Percentiles rank a stretch among this genome's conserved stretches.
Conservation (phyloP, 2,888 invertebrate species). For the Lysandra bellargus region DNA sequence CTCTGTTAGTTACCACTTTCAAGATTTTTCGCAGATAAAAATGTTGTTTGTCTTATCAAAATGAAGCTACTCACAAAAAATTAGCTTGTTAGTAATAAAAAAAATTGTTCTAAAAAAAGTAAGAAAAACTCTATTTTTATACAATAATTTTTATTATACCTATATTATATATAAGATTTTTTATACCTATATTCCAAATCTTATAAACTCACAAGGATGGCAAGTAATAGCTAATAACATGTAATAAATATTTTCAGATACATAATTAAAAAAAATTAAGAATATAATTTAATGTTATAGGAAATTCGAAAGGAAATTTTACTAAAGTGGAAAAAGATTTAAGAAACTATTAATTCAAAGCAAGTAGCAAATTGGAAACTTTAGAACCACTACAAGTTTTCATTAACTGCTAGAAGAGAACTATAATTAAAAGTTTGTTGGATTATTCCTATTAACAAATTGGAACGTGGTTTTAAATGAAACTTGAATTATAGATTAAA, state of each 20-base stretch:
- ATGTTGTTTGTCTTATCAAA: too few relatives aligned
- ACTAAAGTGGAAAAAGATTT: background rate
- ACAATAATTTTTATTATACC: too few relatives aligned
- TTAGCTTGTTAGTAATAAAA: too few relatives aligned
- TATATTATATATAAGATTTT: too few relatives aligned
- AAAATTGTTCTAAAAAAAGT: too few relatives aligned
- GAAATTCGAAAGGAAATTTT: background rate
- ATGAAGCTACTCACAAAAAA: too few relatives aligned
- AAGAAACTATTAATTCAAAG: background rate
- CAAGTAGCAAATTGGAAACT: conserved; percentile 9
- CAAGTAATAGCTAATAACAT: background rate
- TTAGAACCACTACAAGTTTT: background rate
- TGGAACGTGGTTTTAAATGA: background rate
- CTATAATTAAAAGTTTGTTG: background rate
- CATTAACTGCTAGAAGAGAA: background rate
- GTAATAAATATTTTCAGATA: too few relatives aligned
- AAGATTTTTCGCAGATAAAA: too few relatives aligned
- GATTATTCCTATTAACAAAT: background rate
- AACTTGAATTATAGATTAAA: conserved; percentile 6
- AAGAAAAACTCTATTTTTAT: too few relatives aligned
- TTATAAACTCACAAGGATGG: background rate
- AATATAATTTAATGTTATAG: background rate
- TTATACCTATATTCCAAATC: too few relatives aligned
- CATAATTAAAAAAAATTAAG: background rate
- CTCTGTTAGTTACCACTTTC: too few relatives aligned